Percentiles rank a stretch among this genome's conserved stretches.
phyloP scores from a whole-genome alignment of 2,888 invertebrate species.

The Lumbricus terrestris region DNA sequence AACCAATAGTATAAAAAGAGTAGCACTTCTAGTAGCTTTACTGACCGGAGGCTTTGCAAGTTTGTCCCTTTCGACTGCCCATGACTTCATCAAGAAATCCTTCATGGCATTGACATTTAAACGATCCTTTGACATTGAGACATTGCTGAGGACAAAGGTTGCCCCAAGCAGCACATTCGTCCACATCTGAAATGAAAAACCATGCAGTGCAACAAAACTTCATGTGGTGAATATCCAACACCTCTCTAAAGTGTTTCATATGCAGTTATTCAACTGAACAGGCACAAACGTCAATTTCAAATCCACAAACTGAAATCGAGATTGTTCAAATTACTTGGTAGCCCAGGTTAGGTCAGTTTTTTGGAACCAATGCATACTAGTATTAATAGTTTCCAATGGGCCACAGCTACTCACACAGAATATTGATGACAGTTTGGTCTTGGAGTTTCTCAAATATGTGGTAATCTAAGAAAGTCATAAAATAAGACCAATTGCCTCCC shows the following conservation, averaged over 20 bases:
- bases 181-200: slow-evolving; percentile 68
- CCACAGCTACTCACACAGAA: neutral
- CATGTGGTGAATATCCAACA: neutral
- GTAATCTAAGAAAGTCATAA: neutral
- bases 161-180: slow-evolving; percentile 81
- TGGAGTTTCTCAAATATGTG: neutral
- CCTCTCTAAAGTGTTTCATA: neutral
- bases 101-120: slow-evolving; percentile 77
- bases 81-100: slow-evolving; percentile 45
- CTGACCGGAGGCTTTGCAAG: slow-evolving; percentile 43
- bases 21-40: neutral
- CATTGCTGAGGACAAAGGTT: slow-evolving; percentile 89
- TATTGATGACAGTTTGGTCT: neutral
- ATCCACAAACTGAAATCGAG: neutral
- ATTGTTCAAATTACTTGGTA: neutral
- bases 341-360: neutral
- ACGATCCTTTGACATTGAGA: slow-evolving; percentile 84
- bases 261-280: neutral
- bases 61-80: slow-evolving; percentile 43
- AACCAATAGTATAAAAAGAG: neutral
- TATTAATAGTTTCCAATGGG: neutral
- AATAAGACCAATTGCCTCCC: neutral
- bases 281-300: neutral
- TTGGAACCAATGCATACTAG: neutral
- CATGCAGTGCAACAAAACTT: neutral